These are phyloP conservation scores for Mobula hypostoma DNA, from an alignment of 2,113 vertebrate genomes.

Conservation along the genomic window DNA sequence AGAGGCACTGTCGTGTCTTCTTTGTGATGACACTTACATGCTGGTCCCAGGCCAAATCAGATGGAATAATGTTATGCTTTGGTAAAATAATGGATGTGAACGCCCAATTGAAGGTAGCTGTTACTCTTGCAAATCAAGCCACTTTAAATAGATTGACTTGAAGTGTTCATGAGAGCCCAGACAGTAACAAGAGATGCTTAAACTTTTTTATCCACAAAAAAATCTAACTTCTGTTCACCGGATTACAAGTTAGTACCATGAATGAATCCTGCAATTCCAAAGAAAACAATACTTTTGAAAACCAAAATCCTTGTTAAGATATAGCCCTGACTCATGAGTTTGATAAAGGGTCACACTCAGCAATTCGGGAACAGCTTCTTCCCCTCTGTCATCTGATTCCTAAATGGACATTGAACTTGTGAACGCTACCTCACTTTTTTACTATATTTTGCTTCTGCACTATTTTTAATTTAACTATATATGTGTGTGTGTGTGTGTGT, in stretches of 20 bases:
- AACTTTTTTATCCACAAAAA: not conserved
- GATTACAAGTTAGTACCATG: not conserved
- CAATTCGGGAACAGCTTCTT: too few relatives aligned
- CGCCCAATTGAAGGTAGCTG: not conserved
- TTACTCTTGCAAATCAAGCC: not conserved
- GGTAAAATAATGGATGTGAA: not conserved
- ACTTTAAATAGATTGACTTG: not conserved
- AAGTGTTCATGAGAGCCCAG: too few relatives aligned
- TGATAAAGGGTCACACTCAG: too few relatives aligned
- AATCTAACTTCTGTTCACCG: not conserved
- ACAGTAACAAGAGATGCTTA: not conserved
- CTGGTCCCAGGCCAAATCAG: not conserved
- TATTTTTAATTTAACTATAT: too few relatives aligned
- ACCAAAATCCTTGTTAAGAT: not conserved
- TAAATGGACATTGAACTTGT: too few relatives aligned
- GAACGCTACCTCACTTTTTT: too few relatives aligned
- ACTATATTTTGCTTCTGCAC: too few relatives aligned
- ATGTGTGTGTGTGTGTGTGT: too few relatives aligned
- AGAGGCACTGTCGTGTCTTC: too few relatives aligned
- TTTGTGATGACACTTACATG: too few relatives aligned
- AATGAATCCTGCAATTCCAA: conserved; percentile 9
- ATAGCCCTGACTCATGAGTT: not conserved
- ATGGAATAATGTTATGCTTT: not conserved
- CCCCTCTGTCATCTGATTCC: too few relatives aligned
- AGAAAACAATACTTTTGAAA: not conserved